phyloP scores from a whole-genome alignment of 2,113 vertebrate genomes.

The Aspiorhynchus laticeps region DNA sequence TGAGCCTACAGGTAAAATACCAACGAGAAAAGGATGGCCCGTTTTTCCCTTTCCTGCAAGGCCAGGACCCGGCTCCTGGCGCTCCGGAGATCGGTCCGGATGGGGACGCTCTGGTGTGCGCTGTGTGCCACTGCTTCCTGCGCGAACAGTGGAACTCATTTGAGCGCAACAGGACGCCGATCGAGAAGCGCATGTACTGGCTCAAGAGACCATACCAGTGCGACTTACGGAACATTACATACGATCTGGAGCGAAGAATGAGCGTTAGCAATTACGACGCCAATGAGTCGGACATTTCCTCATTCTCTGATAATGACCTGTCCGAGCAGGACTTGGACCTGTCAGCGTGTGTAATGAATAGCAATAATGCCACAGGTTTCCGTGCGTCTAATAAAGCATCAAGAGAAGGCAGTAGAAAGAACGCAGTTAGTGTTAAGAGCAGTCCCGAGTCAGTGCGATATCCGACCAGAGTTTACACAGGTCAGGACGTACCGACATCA shows the following conservation, averaged over 20 bases:
- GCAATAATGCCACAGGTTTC: constrained; percentile 65
- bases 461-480: constrained; percentile 65
- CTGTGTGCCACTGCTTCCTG: constrained; percentile 93
- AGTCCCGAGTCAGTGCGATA: constrained; percentile 72
- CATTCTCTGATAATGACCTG: constrained; percentile 84
- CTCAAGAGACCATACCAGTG: constrained; percentile 93
- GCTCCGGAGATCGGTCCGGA: constrained; percentile 83
- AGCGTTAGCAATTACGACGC: constrained; percentile 70
- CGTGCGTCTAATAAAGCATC: constrained; percentile 46
- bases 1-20: constrained; percentile 81
- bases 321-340: constrained; percentile 69
- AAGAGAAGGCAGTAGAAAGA: constrained; percentile 68
- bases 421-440: constrained; percentile 70
- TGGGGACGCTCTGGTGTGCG: constrained; percentile 87
- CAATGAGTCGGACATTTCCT: constrained; percentile 85
- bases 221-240: constrained; percentile 80
- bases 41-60: constrained; percentile 92
- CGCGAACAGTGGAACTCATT: constrained; percentile 94
- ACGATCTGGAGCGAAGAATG: constrained; percentile 77
- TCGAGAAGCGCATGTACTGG: constrained; percentile 98
- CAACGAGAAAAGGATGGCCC: constrained; percentile 75
- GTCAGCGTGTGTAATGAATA: constrained; percentile 61
- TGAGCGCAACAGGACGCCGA: constrained; percentile 88
- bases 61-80: constrained; percentile 93
- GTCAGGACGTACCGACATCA: constrained; percentile 66